Evolutionary conservation across 2,888 invertebrate genomes (phyloP).

Genomic region (Pristionchus maxplancki): DNA sequence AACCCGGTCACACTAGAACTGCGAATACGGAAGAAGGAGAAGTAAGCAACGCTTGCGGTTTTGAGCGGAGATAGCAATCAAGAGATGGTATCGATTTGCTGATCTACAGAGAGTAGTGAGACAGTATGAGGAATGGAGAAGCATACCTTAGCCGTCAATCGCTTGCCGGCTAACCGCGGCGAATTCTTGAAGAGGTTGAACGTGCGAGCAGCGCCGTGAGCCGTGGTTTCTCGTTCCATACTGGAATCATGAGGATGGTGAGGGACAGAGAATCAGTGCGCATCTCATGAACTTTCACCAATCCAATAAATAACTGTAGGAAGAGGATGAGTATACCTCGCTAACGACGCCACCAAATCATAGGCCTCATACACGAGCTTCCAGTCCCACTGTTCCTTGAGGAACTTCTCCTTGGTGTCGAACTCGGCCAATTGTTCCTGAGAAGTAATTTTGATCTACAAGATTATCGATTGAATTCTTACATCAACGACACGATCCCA

Average conservation of each 20-base stretch:
- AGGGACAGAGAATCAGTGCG: not conserved
- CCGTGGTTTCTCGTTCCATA: slow-evolving; percentile 75
- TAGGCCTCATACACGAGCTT: slow-evolving; percentile 74
- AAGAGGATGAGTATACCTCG: slow-evolving; percentile 45
- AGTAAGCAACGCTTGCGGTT: not conserved
- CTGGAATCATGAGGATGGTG: slow-evolving; percentile 10
- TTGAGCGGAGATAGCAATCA: not conserved
- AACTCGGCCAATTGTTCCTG: slow-evolving; percentile 71
- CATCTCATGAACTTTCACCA: too few species aligned
- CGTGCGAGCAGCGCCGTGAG: slow-evolving; percentile 70
- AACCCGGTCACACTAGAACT: slow-evolving; percentile 2
- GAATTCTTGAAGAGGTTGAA: slow-evolving; percentile 69
- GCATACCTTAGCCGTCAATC: slow-evolving; percentile 70
- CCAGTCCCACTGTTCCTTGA: slow-evolving; percentile 72
- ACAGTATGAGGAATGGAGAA: not conserved
- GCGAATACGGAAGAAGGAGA: not conserved
- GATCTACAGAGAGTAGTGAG: not conserved
- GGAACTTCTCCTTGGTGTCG: slow-evolving; percentile 69
- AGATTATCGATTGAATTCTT: not conserved
- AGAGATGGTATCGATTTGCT: slow-evolving; percentile 17
- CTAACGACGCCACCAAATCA: slow-evolving; percentile 71
- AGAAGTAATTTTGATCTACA: slow-evolving; percentile 6
- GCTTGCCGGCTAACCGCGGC: slow-evolving; percentile 68
- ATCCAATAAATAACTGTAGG: too few species aligned
- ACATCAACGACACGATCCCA: slow-evolving; percentile 73